These are phyloP conservation scores for Sinodicranocentrus sp. DNA, from an alignment of 2,888 invertebrate genomes.

Conservation along the genomic window DNA sequence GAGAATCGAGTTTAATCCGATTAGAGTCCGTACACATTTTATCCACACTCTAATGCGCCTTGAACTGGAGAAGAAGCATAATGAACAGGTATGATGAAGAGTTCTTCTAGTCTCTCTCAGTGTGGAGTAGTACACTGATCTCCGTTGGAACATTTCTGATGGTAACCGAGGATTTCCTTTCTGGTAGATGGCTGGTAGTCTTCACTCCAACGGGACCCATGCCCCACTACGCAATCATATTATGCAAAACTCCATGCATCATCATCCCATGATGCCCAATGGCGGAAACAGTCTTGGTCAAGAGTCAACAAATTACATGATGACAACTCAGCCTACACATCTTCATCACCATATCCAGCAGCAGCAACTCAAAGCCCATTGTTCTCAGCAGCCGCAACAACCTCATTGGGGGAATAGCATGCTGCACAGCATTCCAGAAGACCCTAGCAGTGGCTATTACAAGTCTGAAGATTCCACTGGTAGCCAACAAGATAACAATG, in stretches of 20 bases:
- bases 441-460: slow-evolving; percentile 65
- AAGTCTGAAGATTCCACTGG: slow-evolving; percentile 52
- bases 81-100: slow-evolving; percentile 74
- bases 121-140: slow-evolving; percentile 64
- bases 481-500: slow-evolving; percentile 42
- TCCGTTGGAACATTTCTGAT: slow-evolving; percentile 66
- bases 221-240: slow-evolving; percentile 50
- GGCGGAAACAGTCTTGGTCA: slow-evolving; percentile 51
- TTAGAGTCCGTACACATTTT: slow-evolving; percentile 95
- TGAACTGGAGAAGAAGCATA: slow-evolving; percentile 89
- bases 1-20: slow-evolving; percentile 89
- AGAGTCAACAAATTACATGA: slow-evolving; percentile 66
- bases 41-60: slow-evolving; percentile 97
- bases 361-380: slow-evolving; percentile 72
- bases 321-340: slow-evolving; percentile 63
- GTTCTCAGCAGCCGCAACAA: slow-evolving; percentile 70
- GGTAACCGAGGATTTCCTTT: slow-evolving; percentile 65
- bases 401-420: slow-evolving; percentile 65
- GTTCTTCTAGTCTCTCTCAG: slow-evolving; percentile 67
- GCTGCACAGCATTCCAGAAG: slow-evolving; percentile 56
- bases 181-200: slow-evolving; percentile 63
- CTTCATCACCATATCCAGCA: slow-evolving; percentile 63
- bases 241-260: slow-evolving; percentile 62
- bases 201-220: slow-evolving; percentile 65
- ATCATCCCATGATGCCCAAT: slow-evolving; percentile 37